These are phyloP conservation scores for Acleris emargana DNA, from an alignment of 2,888 invertebrate species.

Conservation along the genomic window DNA sequence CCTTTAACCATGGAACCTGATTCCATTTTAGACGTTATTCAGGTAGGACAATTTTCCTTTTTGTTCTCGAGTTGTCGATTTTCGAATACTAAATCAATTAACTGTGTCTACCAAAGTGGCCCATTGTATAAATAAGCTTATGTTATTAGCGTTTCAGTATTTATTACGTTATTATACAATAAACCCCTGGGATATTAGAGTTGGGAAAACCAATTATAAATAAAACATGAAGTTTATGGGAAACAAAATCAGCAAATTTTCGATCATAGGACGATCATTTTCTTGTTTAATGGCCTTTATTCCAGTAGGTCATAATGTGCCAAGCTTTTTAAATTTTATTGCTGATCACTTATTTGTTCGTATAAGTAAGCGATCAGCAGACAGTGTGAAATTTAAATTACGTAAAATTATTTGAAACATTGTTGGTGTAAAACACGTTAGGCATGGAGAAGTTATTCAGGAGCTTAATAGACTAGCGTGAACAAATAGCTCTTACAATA, in stretches of 20 bases:
- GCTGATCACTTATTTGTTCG: neutral
- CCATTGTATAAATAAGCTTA: too few relatives aligned
- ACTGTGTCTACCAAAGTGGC: too few relatives aligned
- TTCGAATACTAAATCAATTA: too few relatives aligned
- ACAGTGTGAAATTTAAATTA: neutral
- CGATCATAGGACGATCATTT: too few relatives aligned
- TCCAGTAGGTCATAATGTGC: constrained; percentile 1
- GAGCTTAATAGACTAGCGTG: constrained; percentile 38
- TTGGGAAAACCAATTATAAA: too few relatives aligned
- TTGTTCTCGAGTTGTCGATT: too few relatives aligned
- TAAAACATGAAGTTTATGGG: too few relatives aligned
- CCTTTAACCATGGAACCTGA: too few relatives aligned
- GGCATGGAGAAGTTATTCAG: constrained; percentile 19
- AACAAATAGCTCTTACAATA: constrained; percentile 26
- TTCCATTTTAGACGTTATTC: too few relatives aligned
- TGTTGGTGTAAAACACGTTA: constrained; percentile 17
- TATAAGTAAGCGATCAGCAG: neutral
- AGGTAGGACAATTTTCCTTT: too few relatives aligned
- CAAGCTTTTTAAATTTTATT: neutral
- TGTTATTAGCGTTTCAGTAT: neutral
- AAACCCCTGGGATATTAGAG: too few relatives aligned
- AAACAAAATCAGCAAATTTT: too few relatives aligned
- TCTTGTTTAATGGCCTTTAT: neutral
- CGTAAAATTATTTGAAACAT: neutral
- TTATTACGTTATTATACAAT: neutral